These are phyloP conservation scores for Coregonus sp. DNA, from an alignment of 2,797 vertebrate species.

Conservation along the genomic window DNA sequence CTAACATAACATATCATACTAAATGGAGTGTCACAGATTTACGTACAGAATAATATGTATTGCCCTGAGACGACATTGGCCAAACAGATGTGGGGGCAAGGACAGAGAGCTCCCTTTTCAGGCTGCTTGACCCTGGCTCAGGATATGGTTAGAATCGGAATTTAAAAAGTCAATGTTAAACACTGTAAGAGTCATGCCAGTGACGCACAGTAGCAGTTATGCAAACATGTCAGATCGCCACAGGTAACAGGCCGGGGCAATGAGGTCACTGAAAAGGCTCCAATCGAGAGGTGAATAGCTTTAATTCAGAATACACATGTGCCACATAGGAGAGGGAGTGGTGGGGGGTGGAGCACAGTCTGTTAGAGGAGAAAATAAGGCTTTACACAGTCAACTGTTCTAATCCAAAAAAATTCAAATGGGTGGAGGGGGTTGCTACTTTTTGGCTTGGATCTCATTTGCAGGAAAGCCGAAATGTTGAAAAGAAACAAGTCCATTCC, in stretches of 20 bases:
- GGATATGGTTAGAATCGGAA: conserved; percentile 50
- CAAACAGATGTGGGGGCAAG: conserved; percentile 63
- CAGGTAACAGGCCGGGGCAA: conserved; percentile 13
- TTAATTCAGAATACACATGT: conserved; percentile 40
- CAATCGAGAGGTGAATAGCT: conserved; percentile 20
- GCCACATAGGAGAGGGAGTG: conserved; percentile 35
- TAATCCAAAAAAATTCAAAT: conserved; percentile 36
- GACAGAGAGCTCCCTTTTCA: conserved; percentile 66
- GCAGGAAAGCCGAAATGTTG: conserved; percentile 42
- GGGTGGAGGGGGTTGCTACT: background rate
- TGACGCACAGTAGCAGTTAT: conserved; percentile 45
- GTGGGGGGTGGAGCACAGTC: conserved; percentile 35
- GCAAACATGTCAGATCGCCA: conserved; percentile 38
- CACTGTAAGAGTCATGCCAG: conserved; percentile 6
- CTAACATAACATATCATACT: too few species aligned
- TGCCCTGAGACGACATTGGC: background rate
- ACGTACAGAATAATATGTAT: too few species aligned
- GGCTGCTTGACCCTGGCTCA: conserved; percentile 53
- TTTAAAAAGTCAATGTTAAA: conserved; percentile 47
- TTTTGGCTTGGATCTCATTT: conserved; percentile 49
- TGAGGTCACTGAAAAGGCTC: conserved; percentile 13
- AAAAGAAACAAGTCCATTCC: conserved; percentile 22
- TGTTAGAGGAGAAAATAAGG: conserved; percentile 47
- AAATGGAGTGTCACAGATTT: too few species aligned
- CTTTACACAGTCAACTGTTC: conserved; percentile 9